These are phyloP conservation scores for Micropoecilia bifurca DNA, from an alignment of 2,797 vertebrate species.

Conservation along the genomic window DNA sequence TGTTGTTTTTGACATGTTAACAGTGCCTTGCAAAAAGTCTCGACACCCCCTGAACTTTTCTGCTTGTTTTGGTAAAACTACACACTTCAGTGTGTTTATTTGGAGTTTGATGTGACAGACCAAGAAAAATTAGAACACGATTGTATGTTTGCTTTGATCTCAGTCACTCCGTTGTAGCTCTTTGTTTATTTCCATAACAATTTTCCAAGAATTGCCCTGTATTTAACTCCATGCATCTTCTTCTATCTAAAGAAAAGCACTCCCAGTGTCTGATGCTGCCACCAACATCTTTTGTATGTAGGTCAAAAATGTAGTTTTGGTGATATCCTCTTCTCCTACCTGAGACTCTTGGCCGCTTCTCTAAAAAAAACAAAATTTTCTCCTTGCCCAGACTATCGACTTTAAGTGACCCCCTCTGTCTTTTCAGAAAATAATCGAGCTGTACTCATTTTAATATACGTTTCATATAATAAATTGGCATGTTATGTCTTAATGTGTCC, in stretches of 20 bases:
- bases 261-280: neutral
- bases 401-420: neutral
- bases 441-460: neutral
- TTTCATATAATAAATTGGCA: neutral
- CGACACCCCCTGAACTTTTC: neutral
- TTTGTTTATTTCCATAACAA: neutral
- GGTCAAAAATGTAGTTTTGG: neutral
- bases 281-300: neutral
- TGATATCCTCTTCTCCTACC: neutral
- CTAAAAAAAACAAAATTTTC: neutral
- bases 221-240: neutral
- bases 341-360: neutral
- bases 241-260: neutral
- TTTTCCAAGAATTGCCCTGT: neutral
- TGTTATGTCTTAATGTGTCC: neutral
- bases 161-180: neutral
- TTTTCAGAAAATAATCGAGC: neutral
- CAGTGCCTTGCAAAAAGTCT: slow-evolving; percentile 5
- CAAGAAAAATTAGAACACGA: neutral
- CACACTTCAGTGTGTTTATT: neutral
- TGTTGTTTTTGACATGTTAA: slow-evolving; percentile 5
- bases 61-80: neutral
- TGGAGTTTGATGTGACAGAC: neutral
- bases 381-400: neutral
- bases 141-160: neutral